These are phyloP conservation scores for Panthera tigris DNA, from an alignment of 2,113 vertebrate species.

Conservation along the genomic window DNA sequence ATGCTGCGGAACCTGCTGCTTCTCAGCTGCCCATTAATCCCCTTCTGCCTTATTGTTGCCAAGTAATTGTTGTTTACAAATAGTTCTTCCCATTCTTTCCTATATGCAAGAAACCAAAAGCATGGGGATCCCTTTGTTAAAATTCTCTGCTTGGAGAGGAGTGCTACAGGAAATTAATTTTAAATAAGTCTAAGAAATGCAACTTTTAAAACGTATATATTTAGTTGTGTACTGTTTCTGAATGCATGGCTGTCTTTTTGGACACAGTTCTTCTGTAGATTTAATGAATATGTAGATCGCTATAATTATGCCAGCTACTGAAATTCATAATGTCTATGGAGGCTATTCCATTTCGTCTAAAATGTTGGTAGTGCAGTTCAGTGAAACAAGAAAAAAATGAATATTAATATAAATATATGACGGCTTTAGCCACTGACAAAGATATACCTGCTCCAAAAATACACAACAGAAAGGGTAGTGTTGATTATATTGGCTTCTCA, in stretches of 20 bases:
- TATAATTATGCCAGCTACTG: conserved; percentile 91
- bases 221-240: conserved; percentile 85
- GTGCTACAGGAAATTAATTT: conserved; percentile 77
- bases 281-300: conserved; percentile 93
- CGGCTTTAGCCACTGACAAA: conserved; percentile 84
- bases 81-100: conserved; percentile 98
- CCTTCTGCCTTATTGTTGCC: conserved; percentile 96
- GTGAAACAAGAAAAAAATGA: conserved; percentile 88
- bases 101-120: conserved; percentile 85
- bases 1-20: conserved; percentile 94
- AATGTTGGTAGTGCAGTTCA: conserved; percentile 87
- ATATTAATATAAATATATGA: conserved; percentile 86
- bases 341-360: conserved; percentile 88
- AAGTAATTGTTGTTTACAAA: conserved; percentile 99
- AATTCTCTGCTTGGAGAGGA: conserved; percentile 76
- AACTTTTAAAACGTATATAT: conserved; percentile 86
- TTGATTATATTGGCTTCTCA: conserved; percentile 80
- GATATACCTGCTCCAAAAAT: conserved; percentile 83
- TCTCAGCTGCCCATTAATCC: conserved; percentile 98
- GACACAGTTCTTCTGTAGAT: conserved; percentile 88
- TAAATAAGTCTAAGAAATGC: conserved; percentile 78
- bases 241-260: conserved; percentile 90
- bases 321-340: conserved; percentile 90
- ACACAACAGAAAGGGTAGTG: conserved; percentile 73
- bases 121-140: conserved; percentile 76